A percentile compares a stretch with the other conserved stretches of the same genome.
Evolutionary conservation across 2,888 invertebrate species (phyloP).

Genomic region (Baccha elongata): DNA sequence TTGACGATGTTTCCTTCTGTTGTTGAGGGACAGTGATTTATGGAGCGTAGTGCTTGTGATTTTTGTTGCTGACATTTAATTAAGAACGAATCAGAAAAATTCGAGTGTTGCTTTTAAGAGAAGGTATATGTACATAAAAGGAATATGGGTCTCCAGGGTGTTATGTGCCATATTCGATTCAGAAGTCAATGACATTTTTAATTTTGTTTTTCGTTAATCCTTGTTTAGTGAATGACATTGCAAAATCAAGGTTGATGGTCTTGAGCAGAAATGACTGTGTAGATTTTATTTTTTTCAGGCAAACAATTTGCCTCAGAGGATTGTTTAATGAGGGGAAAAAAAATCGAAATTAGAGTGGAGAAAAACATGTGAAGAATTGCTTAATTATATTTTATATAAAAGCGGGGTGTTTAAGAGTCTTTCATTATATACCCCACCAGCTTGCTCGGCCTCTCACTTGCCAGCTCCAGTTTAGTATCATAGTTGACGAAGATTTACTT

Average conservation of each 20-base stretch:
- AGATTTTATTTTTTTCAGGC: constrained; percentile 1
- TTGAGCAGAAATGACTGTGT: constrained; percentile 37
- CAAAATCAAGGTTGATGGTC: constrained; percentile 31
- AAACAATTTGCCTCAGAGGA: neutral
- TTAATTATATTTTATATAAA: no score
- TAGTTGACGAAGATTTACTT: no score
- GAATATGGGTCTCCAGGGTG: constrained; percentile 59
- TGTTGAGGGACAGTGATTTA: constrained; percentile 75
- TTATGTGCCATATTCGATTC: constrained; percentile 51
- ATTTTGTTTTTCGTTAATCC: constrained; percentile 58
- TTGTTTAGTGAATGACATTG: constrained; percentile 58
- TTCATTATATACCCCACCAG: no score
- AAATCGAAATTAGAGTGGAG: no score
- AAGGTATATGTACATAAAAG: no score
- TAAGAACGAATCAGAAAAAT: constrained; percentile 67
- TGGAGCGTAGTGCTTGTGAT: constrained; percentile 74
- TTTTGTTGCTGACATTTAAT: constrained; percentile 76
- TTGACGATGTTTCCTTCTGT: constrained; percentile 55
- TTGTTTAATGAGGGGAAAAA: neutral
- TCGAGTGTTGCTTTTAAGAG: constrained; percentile 14
- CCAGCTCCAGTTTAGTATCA: no score
- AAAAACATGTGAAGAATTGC: no score
- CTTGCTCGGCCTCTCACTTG: no score
- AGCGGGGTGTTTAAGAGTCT: no score
- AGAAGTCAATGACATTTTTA: constrained; percentile 70